Evolutionary conservation across 2,113 vertebrate species (phyloP), one percentile per base, ranked within the genome.

Genomic region (Callipepla californica): DNA sequence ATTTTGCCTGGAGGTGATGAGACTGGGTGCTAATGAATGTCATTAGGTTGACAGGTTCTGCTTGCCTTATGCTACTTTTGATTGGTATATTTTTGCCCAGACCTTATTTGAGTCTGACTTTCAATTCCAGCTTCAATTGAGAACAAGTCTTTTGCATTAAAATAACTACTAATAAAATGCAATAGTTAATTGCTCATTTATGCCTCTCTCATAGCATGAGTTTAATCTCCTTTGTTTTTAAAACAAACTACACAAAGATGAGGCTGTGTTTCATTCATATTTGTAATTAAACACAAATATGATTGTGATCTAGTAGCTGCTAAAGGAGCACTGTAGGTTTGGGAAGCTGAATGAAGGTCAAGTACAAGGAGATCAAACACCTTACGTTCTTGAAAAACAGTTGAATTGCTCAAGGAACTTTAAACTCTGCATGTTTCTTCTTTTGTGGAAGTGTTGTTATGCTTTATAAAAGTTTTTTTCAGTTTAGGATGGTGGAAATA

Each of bases 221-320:
- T 78, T 75, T 48, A 32, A 59, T 84, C 87, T 87, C 38, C 51
- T 87, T 87, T 95, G 65, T 48, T 79, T 92, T 68, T 65, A 47
- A 84, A 84, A 68, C 32, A 80, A 81, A 65, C 58, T 72, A 4
- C 10, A 17, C 57, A 74, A 68, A 78, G 20, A 51, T 45, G 53
- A 23, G 40, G 7, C 40, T 82, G 30, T 86, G 48, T 78, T 79
- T 70, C 53, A 28, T 76, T 89, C 44, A 5, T 75, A 9, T 42
- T 89, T 5, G 2, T 85, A 87, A 85, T 92, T 51, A 85, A 89
- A 47, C 18, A 61, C 59, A 76, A 76, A 77, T 58, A 38, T 10
- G 48, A 9, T 10, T 85, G 57, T 50, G 25, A 47, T 72, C 30
- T 79, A 40, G 26, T 88, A 58, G 42, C 79, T 58, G 72, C 65